Evolutionary conservation across 1,140 invertebrate species (phyloP), one percentile per base, ranked within the genome.

Genomic region (Calliopsis andreniformis): DNA sequence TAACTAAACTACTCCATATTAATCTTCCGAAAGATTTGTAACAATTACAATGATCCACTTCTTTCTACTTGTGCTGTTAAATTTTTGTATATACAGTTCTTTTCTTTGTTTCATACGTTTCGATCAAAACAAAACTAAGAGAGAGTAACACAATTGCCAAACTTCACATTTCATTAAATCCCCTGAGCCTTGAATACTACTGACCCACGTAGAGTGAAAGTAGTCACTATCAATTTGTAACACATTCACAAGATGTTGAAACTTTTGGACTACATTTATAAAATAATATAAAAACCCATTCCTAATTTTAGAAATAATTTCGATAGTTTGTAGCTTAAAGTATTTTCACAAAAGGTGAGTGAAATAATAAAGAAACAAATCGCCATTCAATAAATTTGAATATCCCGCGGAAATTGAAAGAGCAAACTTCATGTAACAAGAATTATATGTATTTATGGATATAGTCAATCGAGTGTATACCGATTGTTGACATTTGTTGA

Each of bases 121-220:
- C 12, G 16, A 1, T 16, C 28, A 2, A 14, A 72, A 64, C 14
- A 20, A 73, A 32, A 25, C 14, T 2, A 1, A 25, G 58, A 23
- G 3, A 16, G 39, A 32, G 63, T 47, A 12, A 53, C n/a, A 23
- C n/a, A 20, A 42, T 8, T 32, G 5, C 8, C 3, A 23, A 62
- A 61, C 32, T 51, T 30, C 18, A 62, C 3, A 8, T 28, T 23
- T 47, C 10, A 35, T 16, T 32, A 70, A 49, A 7, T 4, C 23
- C 16, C n/a, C 23, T 55, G 14, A 0, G 12, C 23, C 20, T 25
- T 20, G 14, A n/a, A n/a, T n/a, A n/a, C n/a, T n/a, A n/a, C n/a
- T n/a, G n/a, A n/a, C n/a, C n/a, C n/a, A n/a, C 8, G 51, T 16
- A 23, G 23, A 66, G 30, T 68, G 64, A 68, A 68, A 68, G 0